phyloP scores from a whole-genome alignment of 2,797 vertebrate species.

The Anas bahamensis region DNA sequence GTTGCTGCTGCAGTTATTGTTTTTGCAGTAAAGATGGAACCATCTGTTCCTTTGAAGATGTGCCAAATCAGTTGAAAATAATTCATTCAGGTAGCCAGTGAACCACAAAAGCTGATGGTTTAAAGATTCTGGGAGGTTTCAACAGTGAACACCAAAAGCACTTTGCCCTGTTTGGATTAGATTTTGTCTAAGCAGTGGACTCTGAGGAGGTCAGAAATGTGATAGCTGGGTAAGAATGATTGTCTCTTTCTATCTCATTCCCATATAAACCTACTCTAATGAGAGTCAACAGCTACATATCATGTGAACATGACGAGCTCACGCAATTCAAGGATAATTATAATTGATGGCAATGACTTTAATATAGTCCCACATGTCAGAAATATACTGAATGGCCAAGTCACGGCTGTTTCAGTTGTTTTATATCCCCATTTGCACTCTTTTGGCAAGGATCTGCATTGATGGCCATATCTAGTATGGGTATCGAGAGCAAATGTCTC shows the following conservation, averaged over 20 bases:
- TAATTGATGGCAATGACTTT: neutral
- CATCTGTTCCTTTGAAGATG: constrained; percentile 35
- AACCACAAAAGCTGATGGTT: constrained; percentile 20
- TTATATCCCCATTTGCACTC: neutral
- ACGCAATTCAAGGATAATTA: neutral
- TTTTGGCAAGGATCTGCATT: neutral
- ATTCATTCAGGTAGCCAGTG: constrained; percentile 22
- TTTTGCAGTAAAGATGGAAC: constrained; percentile 7
- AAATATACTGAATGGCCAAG: neutral
- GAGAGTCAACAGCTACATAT: neutral
- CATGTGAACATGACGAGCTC: neutral
- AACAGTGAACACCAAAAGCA: neutral
- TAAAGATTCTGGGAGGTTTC: constrained; percentile 12
- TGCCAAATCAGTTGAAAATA: constrained; percentile 45
- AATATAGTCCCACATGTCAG: neutral
- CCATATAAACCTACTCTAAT: neutral
- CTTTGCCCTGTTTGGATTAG: neutral
- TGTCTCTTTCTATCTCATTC: neutral
- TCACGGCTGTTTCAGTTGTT: neutral
- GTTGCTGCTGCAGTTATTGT: constrained; percentile 35
- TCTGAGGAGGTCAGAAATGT: neutral
- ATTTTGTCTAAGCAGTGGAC: neutral
- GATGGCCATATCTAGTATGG: neutral
- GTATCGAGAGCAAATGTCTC: neutral
- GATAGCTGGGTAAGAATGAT: neutral